Evolutionary conservation across 2,888 invertebrate species (phyloP).

Genomic region (Nyleta sp.): DNA sequence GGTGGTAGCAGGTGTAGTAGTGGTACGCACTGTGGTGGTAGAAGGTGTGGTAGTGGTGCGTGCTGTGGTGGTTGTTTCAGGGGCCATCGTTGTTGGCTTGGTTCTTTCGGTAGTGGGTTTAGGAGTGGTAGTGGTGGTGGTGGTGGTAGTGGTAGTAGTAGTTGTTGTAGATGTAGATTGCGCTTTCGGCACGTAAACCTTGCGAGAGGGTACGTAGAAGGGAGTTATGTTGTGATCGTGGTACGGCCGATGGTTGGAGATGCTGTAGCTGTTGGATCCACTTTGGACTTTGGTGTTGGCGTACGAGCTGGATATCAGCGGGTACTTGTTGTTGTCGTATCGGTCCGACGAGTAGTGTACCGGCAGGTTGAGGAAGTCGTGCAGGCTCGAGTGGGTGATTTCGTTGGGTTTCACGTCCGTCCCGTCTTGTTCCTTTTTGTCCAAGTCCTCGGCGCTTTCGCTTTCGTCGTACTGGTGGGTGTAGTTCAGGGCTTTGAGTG

Average conservation of each 20-base stretch:
- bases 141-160: constrained; percentile 57
- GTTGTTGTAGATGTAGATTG: constrained; percentile 63
- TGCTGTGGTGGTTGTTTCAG: constrained; percentile 58
- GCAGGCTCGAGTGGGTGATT: constrained; percentile 86
- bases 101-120: constrained; percentile 67
- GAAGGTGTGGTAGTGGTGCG: constrained; percentile 39
- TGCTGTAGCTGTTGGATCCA: constrained; percentile 78
- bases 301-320: constrained; percentile 88
- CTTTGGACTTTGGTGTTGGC: constrained; percentile 89
- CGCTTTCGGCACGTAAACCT: constrained; percentile 62
- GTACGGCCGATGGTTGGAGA: constrained; percentile 77
- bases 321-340: constrained; percentile 84
- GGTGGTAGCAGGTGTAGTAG: constrained; percentile 30
- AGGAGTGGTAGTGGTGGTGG: constrained; percentile 31
- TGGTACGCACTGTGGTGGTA: constrained; percentile 66
- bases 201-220: constrained; percentile 58
- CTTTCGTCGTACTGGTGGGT: constrained; percentile 69
- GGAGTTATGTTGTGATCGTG: constrained; percentile 51
- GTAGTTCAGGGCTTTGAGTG: constrained; percentile 76
- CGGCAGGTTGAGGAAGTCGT: constrained; percentile 87
- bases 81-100: constrained; percentile 53
- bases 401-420: constrained; percentile 84
- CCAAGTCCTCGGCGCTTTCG: constrained; percentile 30
- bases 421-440: constrained; percentile 34
- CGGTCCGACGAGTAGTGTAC: constrained; percentile 88